Conservation (phyloP, 2,888 invertebrate genomes). For the Brachyopa scutellaris region DNA sequence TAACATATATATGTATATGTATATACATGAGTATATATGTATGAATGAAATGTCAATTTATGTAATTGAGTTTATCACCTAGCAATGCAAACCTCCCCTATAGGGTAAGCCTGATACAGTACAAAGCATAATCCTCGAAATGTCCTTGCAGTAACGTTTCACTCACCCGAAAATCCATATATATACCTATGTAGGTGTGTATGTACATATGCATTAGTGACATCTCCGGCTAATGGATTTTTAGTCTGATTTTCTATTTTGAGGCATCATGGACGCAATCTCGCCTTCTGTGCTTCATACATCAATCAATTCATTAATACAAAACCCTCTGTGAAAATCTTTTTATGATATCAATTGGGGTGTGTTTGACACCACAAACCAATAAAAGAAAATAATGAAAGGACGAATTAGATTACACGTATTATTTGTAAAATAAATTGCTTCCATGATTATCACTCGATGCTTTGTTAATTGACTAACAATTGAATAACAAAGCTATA, state of each 20-base stretch:
- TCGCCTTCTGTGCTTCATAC: constrained; percentile 11
- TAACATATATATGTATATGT: no score
- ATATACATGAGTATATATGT: no score
- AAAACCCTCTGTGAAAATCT: neutral
- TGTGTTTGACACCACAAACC: constrained; percentile 24
- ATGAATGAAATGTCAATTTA: no score
- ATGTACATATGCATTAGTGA: neutral
- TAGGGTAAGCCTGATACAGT: neutral
- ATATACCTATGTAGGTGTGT: no score
- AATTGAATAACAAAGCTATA: constrained; percentile 5
- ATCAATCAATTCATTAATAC: constrained; percentile 37
- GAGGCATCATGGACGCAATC: constrained; percentile 1
- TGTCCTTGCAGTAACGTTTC: neutral
- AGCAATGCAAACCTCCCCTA: neutral
- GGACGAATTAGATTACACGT: constrained; percentile 23
- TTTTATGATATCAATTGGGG: neutral
- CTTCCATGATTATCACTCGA: constrained; percentile 9
- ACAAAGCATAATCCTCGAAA: constrained; percentile 17
- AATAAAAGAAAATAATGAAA: constrained; percentile 47
- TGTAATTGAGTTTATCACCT: constrained; percentile 26
- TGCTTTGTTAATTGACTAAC: constrained; percentile 27
- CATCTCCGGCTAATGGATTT: constrained; percentile 25
- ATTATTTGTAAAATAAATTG: constrained; percentile 32
- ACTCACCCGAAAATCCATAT: no score
- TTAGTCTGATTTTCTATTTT: constrained; percentile 4